phyloP scores from a whole-genome alignment of 2,797 vertebrate genomes.

The Helarctos malayanus region DNA sequence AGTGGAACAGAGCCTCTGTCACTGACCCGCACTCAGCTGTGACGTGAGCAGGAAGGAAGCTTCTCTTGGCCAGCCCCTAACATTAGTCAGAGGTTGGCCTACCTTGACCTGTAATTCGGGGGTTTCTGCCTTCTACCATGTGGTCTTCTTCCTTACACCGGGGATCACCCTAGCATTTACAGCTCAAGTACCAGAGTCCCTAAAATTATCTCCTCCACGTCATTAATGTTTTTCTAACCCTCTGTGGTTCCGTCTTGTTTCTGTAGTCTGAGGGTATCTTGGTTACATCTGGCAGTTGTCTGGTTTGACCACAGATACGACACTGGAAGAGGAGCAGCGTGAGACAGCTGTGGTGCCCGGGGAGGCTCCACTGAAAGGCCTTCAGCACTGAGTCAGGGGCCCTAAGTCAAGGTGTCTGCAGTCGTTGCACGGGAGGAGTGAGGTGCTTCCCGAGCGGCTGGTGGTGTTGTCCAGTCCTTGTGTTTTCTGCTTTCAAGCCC shows the following conservation, averaged over 20 bases:
- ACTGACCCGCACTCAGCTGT: no score
- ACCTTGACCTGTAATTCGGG: background rate
- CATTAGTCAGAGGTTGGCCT: background rate
- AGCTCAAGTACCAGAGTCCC: background rate
- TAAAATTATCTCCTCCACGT: background rate
- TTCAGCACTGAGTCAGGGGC: background rate
- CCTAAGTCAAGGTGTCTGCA: background rate
- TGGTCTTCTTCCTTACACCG: background rate
- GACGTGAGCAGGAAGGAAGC: background rate
- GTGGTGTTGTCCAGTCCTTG: accelerated
- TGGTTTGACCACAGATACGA: background rate
- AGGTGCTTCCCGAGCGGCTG: background rate
- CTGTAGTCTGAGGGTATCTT: background rate
- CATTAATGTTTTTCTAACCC: background rate
- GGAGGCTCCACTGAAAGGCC: background rate
- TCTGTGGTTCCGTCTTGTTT: background rate
- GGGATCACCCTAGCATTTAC: background rate
- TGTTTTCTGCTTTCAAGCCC: background rate
- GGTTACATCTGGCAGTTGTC: background rate
- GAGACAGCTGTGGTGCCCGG: background rate
- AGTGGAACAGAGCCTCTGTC: background rate
- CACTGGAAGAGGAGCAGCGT: background rate
- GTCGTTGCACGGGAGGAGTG: background rate
- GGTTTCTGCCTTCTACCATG: background rate
- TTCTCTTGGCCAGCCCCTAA: background rate